Percentiles rank a stretch among this genome's conserved stretches.
Conservation (phyloP, 1,140 invertebrate genomes). For the Neocloeon triangulifer region DNA sequence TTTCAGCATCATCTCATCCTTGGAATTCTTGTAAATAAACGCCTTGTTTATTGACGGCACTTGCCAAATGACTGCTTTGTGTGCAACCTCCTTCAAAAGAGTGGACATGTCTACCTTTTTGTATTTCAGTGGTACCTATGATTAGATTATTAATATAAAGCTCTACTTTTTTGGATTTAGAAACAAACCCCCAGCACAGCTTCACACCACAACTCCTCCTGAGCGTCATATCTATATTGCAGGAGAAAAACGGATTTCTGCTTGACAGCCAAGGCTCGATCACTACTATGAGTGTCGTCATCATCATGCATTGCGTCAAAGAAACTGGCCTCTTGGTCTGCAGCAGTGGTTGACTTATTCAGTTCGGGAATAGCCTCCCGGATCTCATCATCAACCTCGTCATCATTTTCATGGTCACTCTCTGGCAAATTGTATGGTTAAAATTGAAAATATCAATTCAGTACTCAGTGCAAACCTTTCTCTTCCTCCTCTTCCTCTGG, state of each 20-base stretch:
- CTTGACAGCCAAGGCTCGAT: no score
- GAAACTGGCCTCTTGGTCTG: no score
- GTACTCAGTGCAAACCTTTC: no score
- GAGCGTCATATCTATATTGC: slow-evolving; percentile 54
- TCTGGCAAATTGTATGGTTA: slow-evolving; percentile 15
- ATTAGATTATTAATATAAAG: neutral
- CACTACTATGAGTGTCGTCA: no score
- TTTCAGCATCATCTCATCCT: slow-evolving; percentile 37
- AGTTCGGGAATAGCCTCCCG: no score
- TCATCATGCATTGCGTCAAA: no score
- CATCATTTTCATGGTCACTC: slow-evolving; percentile 20
- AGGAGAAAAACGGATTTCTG: slow-evolving; percentile 23
- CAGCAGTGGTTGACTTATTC: no score
- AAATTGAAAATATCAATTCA: no score
- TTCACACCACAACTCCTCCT: slow-evolving; percentile 48
- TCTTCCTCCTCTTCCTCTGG: slow-evolving; percentile 43
- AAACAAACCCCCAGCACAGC: slow-evolving; percentile 34
- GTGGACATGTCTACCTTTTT: slow-evolving; percentile 52
- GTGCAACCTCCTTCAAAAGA: slow-evolving; percentile 48
- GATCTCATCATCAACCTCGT: slow-evolving; percentile 11
- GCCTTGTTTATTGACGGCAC: slow-evolving; percentile 61
- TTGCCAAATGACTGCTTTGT: slow-evolving; percentile 53
- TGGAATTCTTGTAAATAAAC: slow-evolving; percentile 40
- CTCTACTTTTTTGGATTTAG: slow-evolving; percentile 3
- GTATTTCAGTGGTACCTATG: slow-evolving; percentile 36